Percentiles rank a stretch among this genome's conserved stretches.
These are phyloP conservation scores for Phycodurus eques DNA, from an alignment of 2,113 vertebrate genomes.

Conservation along the genomic window DNA sequence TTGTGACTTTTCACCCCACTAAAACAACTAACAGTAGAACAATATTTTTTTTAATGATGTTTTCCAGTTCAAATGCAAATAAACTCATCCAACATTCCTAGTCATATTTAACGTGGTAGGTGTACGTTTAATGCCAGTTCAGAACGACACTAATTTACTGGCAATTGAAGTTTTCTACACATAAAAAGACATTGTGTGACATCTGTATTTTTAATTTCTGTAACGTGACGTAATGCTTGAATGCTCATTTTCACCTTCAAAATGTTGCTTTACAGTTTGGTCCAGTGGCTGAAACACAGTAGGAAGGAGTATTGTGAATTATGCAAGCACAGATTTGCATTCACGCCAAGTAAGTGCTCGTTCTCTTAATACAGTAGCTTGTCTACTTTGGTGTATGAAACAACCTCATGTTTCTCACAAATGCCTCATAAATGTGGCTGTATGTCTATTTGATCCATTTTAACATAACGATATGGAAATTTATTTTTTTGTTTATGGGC, in stretches of 20 bases:
- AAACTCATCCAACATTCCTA: neutral
- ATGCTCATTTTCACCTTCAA: conserved; percentile 2
- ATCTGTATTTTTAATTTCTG: neutral
- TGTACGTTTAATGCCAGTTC: neutral
- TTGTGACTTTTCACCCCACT: neutral
- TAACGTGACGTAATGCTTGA: neutral
- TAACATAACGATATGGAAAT: neutral
- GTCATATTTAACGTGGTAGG: neutral
- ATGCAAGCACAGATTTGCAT: conserved; percentile 99
- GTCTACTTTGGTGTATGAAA: conserved; percentile 10
- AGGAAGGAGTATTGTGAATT: conserved; percentile 99
- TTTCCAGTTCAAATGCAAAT: neutral
- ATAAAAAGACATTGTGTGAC: neutral
- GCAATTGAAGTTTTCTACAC: neutral
- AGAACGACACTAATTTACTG: neutral
- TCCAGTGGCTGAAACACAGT: conserved; percentile 99
- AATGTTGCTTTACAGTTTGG: conserved; percentile 82
- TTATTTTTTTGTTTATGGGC: neutral
- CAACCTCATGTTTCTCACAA: neutral
- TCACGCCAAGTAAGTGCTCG: conserved; percentile 94
- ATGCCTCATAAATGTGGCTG: neutral
- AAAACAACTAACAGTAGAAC: conserved; percentile 2
- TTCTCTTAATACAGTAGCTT: conserved; percentile 1
- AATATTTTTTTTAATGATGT: neutral
- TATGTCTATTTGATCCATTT: neutral